Percentiles rank a stretch among this genome's conserved stretches.
Evolutionary conservation across 2,888 invertebrate genomes (phyloP).

Genomic region (Cloeon dipterum): DNA sequence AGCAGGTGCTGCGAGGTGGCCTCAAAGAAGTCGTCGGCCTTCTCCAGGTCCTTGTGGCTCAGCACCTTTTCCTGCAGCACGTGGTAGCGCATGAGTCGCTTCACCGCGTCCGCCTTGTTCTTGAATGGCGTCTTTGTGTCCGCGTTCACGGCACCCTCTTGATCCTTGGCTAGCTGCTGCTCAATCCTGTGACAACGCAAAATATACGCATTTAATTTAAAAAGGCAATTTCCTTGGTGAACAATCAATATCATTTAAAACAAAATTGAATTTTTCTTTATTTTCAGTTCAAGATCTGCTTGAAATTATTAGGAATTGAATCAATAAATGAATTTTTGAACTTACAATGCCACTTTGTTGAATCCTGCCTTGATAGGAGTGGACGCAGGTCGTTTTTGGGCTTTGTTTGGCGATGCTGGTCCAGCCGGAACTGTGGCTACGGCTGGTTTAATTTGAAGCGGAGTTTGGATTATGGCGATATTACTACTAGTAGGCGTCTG

Average conservation of each 20-base stretch:
- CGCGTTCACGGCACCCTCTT: constrained; percentile 45
- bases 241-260: constrained; percentile 2
- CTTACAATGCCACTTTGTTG: constrained; percentile 19
- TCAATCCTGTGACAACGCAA: constrained; percentile 43
- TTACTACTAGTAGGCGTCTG: no score
- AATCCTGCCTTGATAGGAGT: constrained; percentile 17
- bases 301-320: no score
- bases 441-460: no score
- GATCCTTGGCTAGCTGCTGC: constrained; percentile 49
- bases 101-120: constrained; percentile 48
- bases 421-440: background rate
- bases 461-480: no score
- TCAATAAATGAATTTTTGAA: no score
- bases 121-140: constrained; percentile 48
- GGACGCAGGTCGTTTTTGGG: constrained; percentile 17
- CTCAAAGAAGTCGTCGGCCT: constrained; percentile 40
- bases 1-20: constrained; percentile 40
- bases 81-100: constrained; percentile 51
- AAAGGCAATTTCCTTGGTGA: background rate
- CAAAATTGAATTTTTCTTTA: no score
- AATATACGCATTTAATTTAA: constrained; percentile 4
- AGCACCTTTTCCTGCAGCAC: constrained; percentile 43
- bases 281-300: background rate
- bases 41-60: constrained; percentile 34
- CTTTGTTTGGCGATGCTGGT: constrained; percentile 9